phyloP scores from a whole-genome alignment of 2,888 invertebrate species.

The Melitaea athalia region DNA sequence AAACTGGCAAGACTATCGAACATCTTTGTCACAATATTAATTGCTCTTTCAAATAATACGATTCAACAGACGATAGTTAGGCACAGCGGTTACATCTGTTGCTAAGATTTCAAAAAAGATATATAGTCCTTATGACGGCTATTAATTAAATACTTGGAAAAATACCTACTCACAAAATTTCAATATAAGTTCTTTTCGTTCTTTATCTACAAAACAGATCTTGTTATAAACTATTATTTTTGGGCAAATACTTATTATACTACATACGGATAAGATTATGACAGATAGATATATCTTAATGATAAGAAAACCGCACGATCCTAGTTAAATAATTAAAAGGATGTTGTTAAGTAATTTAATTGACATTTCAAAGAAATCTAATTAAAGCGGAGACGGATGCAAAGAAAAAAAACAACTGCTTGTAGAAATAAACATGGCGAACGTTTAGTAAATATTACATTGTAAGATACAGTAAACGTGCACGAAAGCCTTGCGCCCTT shows the following conservation, averaged over 20 bases:
- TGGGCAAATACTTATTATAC: no score
- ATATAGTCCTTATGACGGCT: background rate
- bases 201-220: no score
- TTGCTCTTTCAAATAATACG: background rate
- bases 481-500: conserved; percentile 8
- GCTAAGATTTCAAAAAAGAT: no score
- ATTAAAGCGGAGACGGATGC: background rate
- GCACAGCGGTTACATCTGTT: background rate
- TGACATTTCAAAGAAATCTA: background rate
- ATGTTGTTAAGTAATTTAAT: background rate
- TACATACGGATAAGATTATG: no score
- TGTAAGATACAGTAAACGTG: background rate
- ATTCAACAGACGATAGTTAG: background rate
- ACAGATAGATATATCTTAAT: background rate
- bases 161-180: no score
- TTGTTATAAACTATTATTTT: no score
- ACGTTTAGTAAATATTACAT: background rate
- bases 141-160: no score
- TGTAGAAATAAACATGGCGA: background rate
- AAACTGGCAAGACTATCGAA: conserved; percentile 24
- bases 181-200: no score
- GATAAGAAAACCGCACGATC: background rate
- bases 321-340: background rate
- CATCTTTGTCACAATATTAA: conserved; percentile 26
- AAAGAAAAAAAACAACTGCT: background rate